Base-by-base conservation (phyloP, 2,888 invertebrate genomes). In the Caenorhabditis imperialis region DNA sequence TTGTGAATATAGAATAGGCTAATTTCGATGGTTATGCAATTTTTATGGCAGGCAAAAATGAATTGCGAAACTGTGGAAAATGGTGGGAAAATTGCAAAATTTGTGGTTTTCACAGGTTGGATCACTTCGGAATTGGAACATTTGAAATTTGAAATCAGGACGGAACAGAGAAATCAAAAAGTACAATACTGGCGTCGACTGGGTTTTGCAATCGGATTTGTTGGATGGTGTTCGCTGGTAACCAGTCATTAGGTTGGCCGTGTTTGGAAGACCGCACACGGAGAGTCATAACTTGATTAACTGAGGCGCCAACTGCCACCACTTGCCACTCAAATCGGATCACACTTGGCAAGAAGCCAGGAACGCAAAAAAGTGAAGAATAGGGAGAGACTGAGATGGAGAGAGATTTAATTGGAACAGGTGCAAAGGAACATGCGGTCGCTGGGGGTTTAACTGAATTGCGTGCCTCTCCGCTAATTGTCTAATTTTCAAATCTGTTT, bases 161-260 rank as follows among this genome's bases (percentile, higher is more conserved):
- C 3, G 14, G n/a, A 16, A 53, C 44, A 37, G 62, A 45, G n/a
- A 51, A 45, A 20, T 42, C n/a, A 30, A 53, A 23, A 23, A 23
- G 37, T 30, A 27, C 27, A n/a, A 25, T 1, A 25, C n/a, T 14
- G 14, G 25, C 35, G 63, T 38, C 63, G 54, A 30, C 55, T 47
- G 63, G 33, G 47, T 58, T 58, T 58, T 58, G 51, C 62, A 44
- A 54, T 53, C 54, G 65, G 65, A 65, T 65, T 65, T 65, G 65
- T 57, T 65, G 37, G 55, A n/a, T 65, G 10, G 10, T 10, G 30
- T 30, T 30, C 10, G 30, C 10, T 30, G 65, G 65, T 65, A 65
- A 65, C 65, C 47, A 65, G 65, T 65, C 65, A 65, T 65, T 65
- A 65, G 65, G 53, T 50, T 45, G 44, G 22, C 44, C 44, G 44